Evolutionary conservation across 2,797 vertebrate species (phyloP).

Genomic region (Mormyrops attenuatus): DNA sequence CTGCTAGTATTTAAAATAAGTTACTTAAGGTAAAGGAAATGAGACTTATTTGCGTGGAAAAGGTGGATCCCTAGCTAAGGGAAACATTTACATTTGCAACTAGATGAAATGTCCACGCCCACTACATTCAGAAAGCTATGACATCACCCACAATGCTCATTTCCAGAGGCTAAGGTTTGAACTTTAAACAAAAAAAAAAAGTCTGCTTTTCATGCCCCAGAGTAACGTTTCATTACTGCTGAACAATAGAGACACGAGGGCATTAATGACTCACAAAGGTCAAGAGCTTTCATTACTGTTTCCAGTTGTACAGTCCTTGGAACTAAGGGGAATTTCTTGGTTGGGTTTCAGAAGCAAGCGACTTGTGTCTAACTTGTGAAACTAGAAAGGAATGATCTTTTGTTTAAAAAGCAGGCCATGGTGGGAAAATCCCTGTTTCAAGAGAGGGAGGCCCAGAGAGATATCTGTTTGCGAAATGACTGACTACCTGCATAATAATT

Average conservation of each 20-base stretch:
- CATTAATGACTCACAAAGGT: slow-evolving; percentile 20
- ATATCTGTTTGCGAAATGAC: slow-evolving; percentile 3
- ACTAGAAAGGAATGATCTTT: background rate
- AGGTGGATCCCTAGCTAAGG: background rate
- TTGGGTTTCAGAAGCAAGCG: background rate
- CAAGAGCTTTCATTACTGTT: slow-evolving; percentile 12
- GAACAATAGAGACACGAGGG: background rate
- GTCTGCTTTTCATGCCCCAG: background rate
- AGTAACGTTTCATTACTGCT: background rate
- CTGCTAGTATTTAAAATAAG: background rate
- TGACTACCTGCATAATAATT: background rate
- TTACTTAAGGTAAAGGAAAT: background rate
- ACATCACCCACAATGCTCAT: background rate
- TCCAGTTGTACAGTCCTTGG: background rate
- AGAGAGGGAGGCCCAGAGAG: background rate
- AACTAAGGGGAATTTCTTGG: slow-evolving; percentile 8
- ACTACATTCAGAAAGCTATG: background rate
- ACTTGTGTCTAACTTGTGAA: background rate
- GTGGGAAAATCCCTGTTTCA: slow-evolving; percentile 12
- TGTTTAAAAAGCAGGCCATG: background rate
- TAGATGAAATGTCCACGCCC: background rate
- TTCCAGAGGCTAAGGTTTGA: background rate
- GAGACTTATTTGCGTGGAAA: background rate
- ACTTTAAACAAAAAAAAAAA: slow-evolving; percentile 2
- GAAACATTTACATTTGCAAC: background rate